Conservation (phyloP, 1,140 invertebrate species). For the Philaenus spumarius region DNA sequence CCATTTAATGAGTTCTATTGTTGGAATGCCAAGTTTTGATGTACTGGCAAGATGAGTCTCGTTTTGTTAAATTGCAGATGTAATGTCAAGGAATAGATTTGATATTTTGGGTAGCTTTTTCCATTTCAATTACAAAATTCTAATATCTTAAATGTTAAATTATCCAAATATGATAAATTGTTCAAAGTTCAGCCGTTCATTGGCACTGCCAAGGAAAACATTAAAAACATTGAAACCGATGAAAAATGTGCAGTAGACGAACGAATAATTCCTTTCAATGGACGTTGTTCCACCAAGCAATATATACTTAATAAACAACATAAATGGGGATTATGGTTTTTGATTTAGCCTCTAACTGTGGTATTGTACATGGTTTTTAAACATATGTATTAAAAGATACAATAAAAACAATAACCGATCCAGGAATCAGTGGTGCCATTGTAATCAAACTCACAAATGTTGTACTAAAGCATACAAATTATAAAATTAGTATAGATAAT, state of each 20-base stretch:
- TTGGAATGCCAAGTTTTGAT: too few relatives aligned
- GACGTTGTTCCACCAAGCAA: constrained; percentile 32
- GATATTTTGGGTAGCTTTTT: constrained; percentile 33
- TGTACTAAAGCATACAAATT: too few relatives aligned
- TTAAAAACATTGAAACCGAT: constrained; percentile 26
- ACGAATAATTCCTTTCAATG: constrained; percentile 35
- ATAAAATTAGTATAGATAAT: constrained; percentile 25
- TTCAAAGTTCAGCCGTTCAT: constrained; percentile 15
- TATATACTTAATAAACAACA: constrained; percentile 36
- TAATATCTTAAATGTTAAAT: constrained; percentile 23
- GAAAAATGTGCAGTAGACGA: constrained; percentile 31
- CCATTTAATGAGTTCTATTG: too few relatives aligned
- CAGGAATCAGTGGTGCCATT: too few relatives aligned
- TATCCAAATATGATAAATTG: too few relatives aligned
- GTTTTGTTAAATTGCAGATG: too few relatives aligned
- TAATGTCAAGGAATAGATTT: constrained; percentile 31
- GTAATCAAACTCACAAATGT: too few relatives aligned
- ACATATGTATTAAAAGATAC: constrained; percentile 31
- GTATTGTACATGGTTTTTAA: constrained; percentile 34
- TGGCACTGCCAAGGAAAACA: constrained; percentile 26
- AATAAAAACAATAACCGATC: too few relatives aligned
- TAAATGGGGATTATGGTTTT: constrained; percentile 35
- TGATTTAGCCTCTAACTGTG: too few relatives aligned
- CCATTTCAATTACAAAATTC: constrained; percentile 36
- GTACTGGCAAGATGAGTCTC: too few relatives aligned